Conservation (phyloP, 2,113 vertebrate genomes). For the Cervus canadensis region DNA sequence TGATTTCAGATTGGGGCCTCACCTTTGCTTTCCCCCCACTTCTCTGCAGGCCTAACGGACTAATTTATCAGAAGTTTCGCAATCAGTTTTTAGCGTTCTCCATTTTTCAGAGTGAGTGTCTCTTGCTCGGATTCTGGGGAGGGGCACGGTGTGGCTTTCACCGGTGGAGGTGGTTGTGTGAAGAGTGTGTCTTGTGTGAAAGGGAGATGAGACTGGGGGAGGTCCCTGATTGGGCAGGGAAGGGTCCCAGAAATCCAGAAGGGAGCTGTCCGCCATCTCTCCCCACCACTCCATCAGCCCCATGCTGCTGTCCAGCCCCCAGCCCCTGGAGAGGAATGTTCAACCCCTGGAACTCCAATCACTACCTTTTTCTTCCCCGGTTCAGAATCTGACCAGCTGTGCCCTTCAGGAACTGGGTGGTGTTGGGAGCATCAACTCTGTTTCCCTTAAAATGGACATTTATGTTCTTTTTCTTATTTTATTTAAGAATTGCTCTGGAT, state of each 20-base stretch:
- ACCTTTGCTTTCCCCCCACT: not conserved
- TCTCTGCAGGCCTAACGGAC: conserved; percentile 90
- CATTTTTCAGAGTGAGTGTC: conserved; percentile 96
- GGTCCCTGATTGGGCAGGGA: not conserved
- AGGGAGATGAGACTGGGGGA: not conserved
- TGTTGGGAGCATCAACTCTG: not conserved
- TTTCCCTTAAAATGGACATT: not conserved
- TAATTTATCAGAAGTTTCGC: conserved; percentile 97
- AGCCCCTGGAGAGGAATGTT: not conserved
- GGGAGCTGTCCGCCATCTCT: not conserved
- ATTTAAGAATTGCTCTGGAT: not conserved
- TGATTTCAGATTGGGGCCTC: not conserved
- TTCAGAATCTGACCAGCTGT: not conserved
- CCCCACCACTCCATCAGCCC: not conserved
- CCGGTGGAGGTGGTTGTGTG: not conserved
- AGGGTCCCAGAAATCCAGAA: not conserved
- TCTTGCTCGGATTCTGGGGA: not conserved
- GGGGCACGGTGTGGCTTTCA: not conserved
- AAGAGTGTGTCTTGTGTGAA: not conserved
- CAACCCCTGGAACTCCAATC: not conserved
- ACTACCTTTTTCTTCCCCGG: no score
- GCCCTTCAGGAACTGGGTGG: not conserved
- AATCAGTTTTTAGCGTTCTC: conserved; percentile 97
- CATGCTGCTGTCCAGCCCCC: rapidly evolving
- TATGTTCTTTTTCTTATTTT: not conserved